These are phyloP conservation scores for Mesorhabditis spiculigera DNA, from an alignment of 2,888 invertebrate species.

Conservation along the genomic window DNA sequence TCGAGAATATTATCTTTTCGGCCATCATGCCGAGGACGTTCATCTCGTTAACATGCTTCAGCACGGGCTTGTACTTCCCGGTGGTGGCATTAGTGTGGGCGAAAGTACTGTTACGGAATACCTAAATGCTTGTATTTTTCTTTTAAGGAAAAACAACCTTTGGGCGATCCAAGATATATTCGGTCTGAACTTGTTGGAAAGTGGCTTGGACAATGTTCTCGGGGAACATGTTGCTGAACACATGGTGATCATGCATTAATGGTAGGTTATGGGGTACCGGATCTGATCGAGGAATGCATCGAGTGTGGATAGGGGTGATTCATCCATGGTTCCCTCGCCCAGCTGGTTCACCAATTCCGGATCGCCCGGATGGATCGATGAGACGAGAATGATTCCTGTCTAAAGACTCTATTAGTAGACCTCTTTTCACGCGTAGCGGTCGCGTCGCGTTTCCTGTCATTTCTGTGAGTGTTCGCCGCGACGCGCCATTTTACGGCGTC, in stretches of 20 bases:
- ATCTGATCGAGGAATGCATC: slow-evolving; percentile 86
- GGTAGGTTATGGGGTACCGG: slow-evolving; percentile 65
- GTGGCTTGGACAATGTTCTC: slow-evolving; percentile 83
- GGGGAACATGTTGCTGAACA: slow-evolving; percentile 79
- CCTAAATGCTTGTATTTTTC: not conserved
- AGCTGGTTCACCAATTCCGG: slow-evolving; percentile 59
- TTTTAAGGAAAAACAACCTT: not conserved
- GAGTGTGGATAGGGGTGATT: slow-evolving; percentile 62
- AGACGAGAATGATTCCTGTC: slow-evolving; percentile 68
- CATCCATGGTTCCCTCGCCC: slow-evolving; percentile 54
- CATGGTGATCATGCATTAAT: not conserved
- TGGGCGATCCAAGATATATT: slow-evolving; percentile 45
- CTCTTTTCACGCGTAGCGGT: not conserved
- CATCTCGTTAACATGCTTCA: slow-evolving; percentile 66
- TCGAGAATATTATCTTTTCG: not conserved
- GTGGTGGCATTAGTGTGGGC: slow-evolving; percentile 24
- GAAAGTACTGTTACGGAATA: slow-evolving; percentile 22
- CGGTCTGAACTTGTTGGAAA: slow-evolving; percentile 58
- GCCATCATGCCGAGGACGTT: slow-evolving; percentile 68
- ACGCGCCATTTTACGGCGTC: too few relatives aligned
- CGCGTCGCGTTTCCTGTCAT: too few relatives aligned
- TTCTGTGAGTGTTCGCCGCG: too few relatives aligned
- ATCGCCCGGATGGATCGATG: slow-evolving; percentile 69
- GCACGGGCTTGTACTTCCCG: slow-evolving; percentile 39
- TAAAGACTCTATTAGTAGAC: slow-evolving; percentile 16